Evolutionary conservation across 2,797 vertebrate genomes (phyloP).

Genomic region (Perodicticus potto): DNA sequence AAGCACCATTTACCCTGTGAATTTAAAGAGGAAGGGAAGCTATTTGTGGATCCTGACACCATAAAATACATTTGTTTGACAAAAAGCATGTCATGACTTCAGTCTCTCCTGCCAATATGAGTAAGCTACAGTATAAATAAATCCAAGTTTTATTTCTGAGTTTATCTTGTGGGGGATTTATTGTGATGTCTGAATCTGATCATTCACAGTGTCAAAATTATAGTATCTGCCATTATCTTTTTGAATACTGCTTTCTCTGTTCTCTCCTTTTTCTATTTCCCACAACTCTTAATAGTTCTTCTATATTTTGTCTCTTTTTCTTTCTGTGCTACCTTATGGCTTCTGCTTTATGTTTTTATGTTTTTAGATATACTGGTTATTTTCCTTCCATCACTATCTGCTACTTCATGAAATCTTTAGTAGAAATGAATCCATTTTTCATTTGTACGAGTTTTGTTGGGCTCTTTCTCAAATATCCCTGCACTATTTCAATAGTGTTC

Average conservation of each 20-base stretch:
- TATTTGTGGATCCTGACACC: not conserved
- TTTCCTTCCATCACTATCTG: not conserved
- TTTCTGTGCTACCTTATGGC: not conserved
- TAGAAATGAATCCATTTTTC: not conserved
- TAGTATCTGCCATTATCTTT: not conserved
- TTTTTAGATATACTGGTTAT: not conserved
- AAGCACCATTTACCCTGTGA: not conserved
- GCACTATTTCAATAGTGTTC: not conserved
- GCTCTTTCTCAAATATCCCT: conserved; percentile 1
- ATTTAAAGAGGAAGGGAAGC: not conserved
- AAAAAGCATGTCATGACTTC: not conserved
- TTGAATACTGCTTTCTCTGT: not conserved
- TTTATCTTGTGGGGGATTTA: conserved; percentile 17
- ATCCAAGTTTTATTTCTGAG: conserved; percentile 1
- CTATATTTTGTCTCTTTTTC: not conserved
- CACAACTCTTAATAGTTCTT: not conserved
- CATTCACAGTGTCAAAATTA: not conserved
- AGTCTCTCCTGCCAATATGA: not conserved
- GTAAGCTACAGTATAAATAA: not conserved
- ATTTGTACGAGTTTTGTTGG: not conserved
- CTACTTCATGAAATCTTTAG: not conserved
- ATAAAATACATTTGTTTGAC: not conserved
- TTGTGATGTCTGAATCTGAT: not conserved
- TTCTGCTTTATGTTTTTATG: not conserved
- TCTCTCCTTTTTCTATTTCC: not conserved